A percentile compares a stretch with the other conserved stretches of the same genome.
Evolutionary conservation across 2,797 vertebrate genomes (phyloP).

Genomic region (Cynopterus sphinx): DNA sequence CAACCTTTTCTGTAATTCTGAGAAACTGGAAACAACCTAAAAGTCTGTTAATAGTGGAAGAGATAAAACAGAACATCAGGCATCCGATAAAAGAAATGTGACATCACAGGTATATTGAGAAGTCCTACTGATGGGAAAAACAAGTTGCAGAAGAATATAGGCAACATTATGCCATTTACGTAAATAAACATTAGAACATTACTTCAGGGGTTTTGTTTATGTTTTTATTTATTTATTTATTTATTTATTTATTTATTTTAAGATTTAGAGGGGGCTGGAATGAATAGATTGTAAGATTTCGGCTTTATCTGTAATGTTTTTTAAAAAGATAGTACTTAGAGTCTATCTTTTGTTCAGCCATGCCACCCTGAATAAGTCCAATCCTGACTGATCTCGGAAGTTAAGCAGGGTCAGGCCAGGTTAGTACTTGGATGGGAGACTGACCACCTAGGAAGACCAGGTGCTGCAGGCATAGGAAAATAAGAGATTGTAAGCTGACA

Average conservation of each 20-base stretch:
- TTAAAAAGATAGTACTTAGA: not conserved
- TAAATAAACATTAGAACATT: not conserved
- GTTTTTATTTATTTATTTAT: too few relatives aligned
- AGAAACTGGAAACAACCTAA: not conserved
- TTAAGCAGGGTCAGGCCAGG: too few relatives aligned
- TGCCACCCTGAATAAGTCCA: too few relatives aligned
- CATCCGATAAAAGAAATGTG: not conserved
- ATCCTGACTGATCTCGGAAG: too few relatives aligned
- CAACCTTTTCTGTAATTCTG: not conserved
- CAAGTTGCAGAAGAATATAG: not conserved
- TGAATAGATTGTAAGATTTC: not conserved
- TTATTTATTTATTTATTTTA: not conserved
- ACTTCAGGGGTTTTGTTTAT: not conserved
- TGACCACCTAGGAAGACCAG: too few relatives aligned
- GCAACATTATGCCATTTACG: not conserved
- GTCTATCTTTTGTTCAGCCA: too few relatives aligned
- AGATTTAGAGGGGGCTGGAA: not conserved
- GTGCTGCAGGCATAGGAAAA: too few relatives aligned
- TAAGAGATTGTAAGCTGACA: too few relatives aligned
- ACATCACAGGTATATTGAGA: not conserved
- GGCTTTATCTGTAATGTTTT: not conserved
- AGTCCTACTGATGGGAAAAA: not conserved
- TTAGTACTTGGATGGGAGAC: too few relatives aligned
- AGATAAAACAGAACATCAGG: not conserved
- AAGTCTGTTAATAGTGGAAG: not conserved